Evolutionary conservation across 2,888 invertebrate genomes (phyloP).

Genomic region (Morinoia aosen): DNA sequence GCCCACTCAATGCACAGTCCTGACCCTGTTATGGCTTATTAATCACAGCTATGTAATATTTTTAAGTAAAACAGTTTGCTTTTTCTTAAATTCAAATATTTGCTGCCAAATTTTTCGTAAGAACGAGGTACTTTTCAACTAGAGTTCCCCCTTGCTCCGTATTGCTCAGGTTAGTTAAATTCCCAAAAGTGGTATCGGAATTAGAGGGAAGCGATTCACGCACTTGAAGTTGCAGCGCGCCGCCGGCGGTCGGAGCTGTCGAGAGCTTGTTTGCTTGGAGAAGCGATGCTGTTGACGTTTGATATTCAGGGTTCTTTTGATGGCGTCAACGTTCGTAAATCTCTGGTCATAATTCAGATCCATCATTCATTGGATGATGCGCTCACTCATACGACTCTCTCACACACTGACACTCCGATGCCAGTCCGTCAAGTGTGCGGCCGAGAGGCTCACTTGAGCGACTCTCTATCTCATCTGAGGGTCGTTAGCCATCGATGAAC

Average conservation of each 20-base stretch:
- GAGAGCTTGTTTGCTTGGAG: slow-evolving; percentile 32
- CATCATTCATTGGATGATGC: slow-evolving; percentile 28
- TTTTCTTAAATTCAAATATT: too few species aligned
- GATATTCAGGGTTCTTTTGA: slow-evolving; percentile 5
- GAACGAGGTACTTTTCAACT: too few species aligned
- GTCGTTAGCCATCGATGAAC: slow-evolving; percentile 10
- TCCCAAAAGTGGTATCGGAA: neutral
- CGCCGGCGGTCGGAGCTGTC: neutral
- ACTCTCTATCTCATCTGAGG: slow-evolving; percentile 17
- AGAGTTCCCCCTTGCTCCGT: too few species aligned
- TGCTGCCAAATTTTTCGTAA: too few species aligned
- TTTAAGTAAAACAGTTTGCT: too few species aligned
- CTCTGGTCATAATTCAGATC: neutral
- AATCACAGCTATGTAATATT: too few species aligned
- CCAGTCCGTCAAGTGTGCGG: neutral
- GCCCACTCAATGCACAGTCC: too few species aligned
- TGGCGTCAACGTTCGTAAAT: slow-evolving; percentile 35
- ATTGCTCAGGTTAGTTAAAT: too few species aligned
- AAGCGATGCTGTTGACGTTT: slow-evolving; percentile 40
- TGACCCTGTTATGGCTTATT: too few species aligned
- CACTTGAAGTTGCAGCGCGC: neutral
- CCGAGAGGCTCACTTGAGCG: neutral
- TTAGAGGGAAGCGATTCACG: neutral
- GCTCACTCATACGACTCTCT: slow-evolving; percentile 34
- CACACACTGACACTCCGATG: slow-evolving; percentile 42